Evolutionary conservation across 2,113 vertebrate genomes (phyloP).

Genomic region (Calyptomena viridis): DNA sequence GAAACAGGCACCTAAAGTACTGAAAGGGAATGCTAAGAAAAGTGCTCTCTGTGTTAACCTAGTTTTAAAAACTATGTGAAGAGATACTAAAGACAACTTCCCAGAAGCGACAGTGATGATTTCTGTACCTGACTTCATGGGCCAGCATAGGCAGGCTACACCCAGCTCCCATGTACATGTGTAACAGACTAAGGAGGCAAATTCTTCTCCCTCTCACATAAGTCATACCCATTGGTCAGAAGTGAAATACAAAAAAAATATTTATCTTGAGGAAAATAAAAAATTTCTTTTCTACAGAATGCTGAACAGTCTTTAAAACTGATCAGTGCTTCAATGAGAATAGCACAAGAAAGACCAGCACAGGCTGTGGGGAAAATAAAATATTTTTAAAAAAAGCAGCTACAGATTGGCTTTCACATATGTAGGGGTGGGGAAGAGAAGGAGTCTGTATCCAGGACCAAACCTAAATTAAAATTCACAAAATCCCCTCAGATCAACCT

Average conservation of each 20-base stretch:
- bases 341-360: neutral
- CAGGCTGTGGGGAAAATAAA: neutral
- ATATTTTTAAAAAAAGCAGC: neutral
- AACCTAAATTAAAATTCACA: neutral
- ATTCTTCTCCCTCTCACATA: neutral
- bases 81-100: neutral
- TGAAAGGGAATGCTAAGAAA: conserved; percentile 20
- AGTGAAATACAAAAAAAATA: neutral
- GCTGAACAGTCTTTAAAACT: neutral
- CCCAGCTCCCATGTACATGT: neutral
- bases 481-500: neutral
- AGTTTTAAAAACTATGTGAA: conserved; percentile 20
- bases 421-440: neutral
- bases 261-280: neutral
- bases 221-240: neutral
- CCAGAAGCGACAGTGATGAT: neutral
- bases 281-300: neutral
- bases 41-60: conserved; percentile 22
- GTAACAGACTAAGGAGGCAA: neutral
- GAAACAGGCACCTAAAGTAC: neutral
- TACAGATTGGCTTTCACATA: neutral
- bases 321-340: neutral
- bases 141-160: neutral
- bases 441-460: neutral
- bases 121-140: neutral